phyloP scores from a whole-genome alignment of 2,888 invertebrate species.

The Ochropacha duplaris region DNA sequence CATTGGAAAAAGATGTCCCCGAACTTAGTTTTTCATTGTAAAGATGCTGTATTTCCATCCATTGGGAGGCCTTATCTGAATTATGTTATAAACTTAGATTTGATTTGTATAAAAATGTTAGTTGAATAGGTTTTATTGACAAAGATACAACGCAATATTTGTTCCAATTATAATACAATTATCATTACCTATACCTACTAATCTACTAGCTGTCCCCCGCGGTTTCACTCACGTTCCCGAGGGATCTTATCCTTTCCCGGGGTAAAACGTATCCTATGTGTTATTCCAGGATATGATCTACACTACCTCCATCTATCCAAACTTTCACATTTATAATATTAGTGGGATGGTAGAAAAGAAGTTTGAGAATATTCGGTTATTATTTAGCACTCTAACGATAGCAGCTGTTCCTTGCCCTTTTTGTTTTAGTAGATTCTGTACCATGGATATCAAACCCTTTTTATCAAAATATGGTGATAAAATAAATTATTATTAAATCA shows the following conservation, averaged over 20 bases:
- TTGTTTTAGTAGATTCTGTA: background rate
- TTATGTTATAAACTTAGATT: background rate
- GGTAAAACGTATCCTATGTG: no score
- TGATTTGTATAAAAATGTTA: background rate
- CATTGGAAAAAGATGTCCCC: constrained; percentile 36
- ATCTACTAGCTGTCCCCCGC: no score
- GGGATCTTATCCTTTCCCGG: no score
- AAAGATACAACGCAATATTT: background rate
- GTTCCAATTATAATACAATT: no score
- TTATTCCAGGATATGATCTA: no score
- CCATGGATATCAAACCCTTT: background rate
- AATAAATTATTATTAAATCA: no score
- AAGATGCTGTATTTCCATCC: background rate
- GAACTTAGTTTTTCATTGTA: constrained; percentile 38
- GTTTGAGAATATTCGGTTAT: background rate
- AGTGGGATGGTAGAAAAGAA: background rate
- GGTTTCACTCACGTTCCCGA: no score
- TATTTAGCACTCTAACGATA: background rate
- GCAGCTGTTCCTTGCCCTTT: background rate
- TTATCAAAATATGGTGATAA: no score
- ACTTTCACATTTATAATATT: no score
- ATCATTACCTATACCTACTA: no score
- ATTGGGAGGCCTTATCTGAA: background rate
- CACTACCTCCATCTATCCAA: no score
- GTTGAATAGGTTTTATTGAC: background rate